Evolutionary conservation across 2,113 vertebrate genomes (phyloP), one percentile per base, ranked within the genome.

Genomic region (Hucho hucho): DNA sequence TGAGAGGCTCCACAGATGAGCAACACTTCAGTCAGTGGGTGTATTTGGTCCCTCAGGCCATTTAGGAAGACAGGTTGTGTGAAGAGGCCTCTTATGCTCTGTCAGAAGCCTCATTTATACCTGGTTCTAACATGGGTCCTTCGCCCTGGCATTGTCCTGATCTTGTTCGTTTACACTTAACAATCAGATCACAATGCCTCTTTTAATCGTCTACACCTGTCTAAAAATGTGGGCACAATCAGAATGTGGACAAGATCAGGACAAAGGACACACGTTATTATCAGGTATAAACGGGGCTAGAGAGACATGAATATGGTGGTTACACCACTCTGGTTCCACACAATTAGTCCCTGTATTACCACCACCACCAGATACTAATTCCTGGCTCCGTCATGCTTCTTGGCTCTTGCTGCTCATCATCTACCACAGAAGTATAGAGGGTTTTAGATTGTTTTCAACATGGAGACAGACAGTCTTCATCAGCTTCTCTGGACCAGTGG

Each of bases 61-160:
- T 28, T 65, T 65, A 65, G n/a, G 64, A 29, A 65, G 64, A 65
- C 64, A 28, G 6, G 25, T 65, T 65, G 25, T 65, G 64, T 65
- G 25, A 28, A 65, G 64, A 65, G 64, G 14, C 25, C 28, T 28
- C 28, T 63, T 25, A 28, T 65, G 24, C 11, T 13, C 13, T 29
- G 64, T 65, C 64, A 65, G 37, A 37, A 37, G 37, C 37, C 37
- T 37, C 6, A 7, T 37, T 37, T 37, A 37, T 9, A 37, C 37
- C 37, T 37, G 37, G 37, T 37, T 37, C 6, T 37, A 37, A 37
- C 37, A 37, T 37, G 37, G 0, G 37, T 37, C 37, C 37, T 37
- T 37, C 6, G 1, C 11, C 37, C 37, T 7, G 37, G 9, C 11
- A 43, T 43, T 43, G 7, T 43, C 37, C 37, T 43, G 6, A 43